Base-by-base conservation (phyloP, 2,113 vertebrate species). In the Anoura caudifer region DNA sequence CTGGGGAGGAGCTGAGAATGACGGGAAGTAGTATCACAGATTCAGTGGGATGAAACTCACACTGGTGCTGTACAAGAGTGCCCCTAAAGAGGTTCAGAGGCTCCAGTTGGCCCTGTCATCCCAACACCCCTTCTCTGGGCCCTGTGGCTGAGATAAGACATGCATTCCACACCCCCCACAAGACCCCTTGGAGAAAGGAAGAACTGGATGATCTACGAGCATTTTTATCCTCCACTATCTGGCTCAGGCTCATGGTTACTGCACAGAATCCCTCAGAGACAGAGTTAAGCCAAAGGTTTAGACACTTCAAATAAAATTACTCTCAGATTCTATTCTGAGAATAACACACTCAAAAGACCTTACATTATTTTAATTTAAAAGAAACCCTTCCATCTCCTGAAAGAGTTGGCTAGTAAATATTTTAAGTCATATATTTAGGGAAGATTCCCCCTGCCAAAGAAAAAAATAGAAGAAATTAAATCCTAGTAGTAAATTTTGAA, bases 271-370 rank as follows among this genome's bases (percentile, higher is more conserved):
- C 95, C 84, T 88, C 6, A 82, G 95, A 96, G 96, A 94, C 67
- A 75, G 67, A 88, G 92, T 77, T 81, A 92, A 96, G 88, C 95
- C 94, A 90, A 89, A 85, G 77, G 76, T 87, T 96, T 95, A 96
- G 81, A 95, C 54, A 73, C 87, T 97, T 96, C 81, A 94, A 88
- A 92, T 89, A 88, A 97, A 96, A 97, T 97, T 92, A 82, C 76
- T 96, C 83, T 63, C 81, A 92, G 93, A 94, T 94, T 90, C 82
- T 92, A 24, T 95, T 87, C 79, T 79, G 81, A 93, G 87, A 93
- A 38, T 76, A 88, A 95, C 61, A 59, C 54, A 47, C 69, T 95
- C 61, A 56, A 87, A 96, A 94, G 81, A 17, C 56, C 65, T 76
- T 93, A 65, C 22, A 26, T 61, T 61, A 28, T 61, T 61, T 26